Evolutionary conservation across 2,888 invertebrate genomes (phyloP), one percentile per base, ranked within the genome.

Genomic region (Chydorus sphaericus): DNA sequence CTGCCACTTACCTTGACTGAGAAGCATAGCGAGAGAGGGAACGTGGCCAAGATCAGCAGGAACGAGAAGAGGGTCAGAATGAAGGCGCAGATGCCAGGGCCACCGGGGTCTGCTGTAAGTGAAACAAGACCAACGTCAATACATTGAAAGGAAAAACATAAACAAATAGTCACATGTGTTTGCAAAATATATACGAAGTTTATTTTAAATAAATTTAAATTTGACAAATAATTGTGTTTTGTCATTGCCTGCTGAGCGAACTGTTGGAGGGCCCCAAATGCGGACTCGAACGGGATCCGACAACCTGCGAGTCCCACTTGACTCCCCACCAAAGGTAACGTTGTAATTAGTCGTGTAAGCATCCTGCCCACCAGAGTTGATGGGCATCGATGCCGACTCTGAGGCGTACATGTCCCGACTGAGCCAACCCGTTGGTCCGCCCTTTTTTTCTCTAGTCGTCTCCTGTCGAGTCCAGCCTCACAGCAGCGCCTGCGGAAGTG

Each of bases 11-110:
- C 83, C 78, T 89, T 88, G 69, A 88, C 87, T 69, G 85, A 85
- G 69, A 85, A 80, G 68, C 85, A 86, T 57, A 89, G 71, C 3
- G 89, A 87, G 66, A 90, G 80, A 30, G 89, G 89, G 64, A 88
- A 76, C 3, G 88, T 88, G 60, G 84, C 66, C 64, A 87, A 73
- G 67, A 89, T 76, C 23, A 89, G 69, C 50, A 88, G 65, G 56
- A 83, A 73, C 10, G 88, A 85, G 49, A 82, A 74, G 48, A 81
- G 66, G 14, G 83, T 85, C 16, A 85, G 85, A 54, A 82, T 71
- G 61, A 83, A 72, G 70, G 89, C 88, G 62, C 88, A 78, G 63
- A 80, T 79, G 60, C 80, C 79, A 69, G 78, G 80, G 26, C 79
- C 77, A 55, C 66, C 66, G 44, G 65, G 63, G 59, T 65, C 66